Conservation (phyloP, 2,888 invertebrate species). For the Exephanes ischioxanthus region DNA sequence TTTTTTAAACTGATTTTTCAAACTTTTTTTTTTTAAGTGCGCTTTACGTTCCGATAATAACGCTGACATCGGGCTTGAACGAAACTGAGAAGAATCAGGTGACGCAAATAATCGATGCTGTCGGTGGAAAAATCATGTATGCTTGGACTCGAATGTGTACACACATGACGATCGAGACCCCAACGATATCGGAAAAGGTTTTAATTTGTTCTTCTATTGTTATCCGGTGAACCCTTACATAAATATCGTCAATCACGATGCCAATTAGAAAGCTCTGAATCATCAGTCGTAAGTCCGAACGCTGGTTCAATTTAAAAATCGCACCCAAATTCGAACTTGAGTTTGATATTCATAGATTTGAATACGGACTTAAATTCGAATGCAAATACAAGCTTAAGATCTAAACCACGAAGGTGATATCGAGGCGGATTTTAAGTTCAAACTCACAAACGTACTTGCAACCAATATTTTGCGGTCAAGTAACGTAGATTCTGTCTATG, state of each 20-base stretch:
- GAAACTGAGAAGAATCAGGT: slow-evolving; percentile 35
- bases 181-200: slow-evolving; percentile 63
- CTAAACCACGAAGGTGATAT: too few species aligned
- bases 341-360: not conserved
- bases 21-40: slow-evolving; percentile 23
- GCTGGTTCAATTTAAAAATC: not conserved
- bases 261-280: not conserved
- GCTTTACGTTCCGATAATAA: slow-evolving; percentile 53
- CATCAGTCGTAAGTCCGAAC: not conserved
- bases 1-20: not conserved
- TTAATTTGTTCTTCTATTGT: not conserved
- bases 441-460: not conserved
- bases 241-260: not conserved
- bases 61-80: slow-evolving; percentile 48
- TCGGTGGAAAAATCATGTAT: slow-evolving; percentile 44
- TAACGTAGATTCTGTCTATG: not conserved
- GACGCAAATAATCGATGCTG: slow-evolving; percentile 23
- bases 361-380: not conserved
- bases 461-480: not conserved
- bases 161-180: slow-evolving; percentile 54
- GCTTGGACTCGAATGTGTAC: slow-evolving; percentile 49
- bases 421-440: not conserved
- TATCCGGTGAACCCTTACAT: not conserved
- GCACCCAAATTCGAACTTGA: not conserved
- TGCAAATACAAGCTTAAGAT: not conserved